These are phyloP conservation scores for Trinorchestia longiramus DNA, from an alignment of 1,140 invertebrate species.

Conservation along the genomic window DNA sequence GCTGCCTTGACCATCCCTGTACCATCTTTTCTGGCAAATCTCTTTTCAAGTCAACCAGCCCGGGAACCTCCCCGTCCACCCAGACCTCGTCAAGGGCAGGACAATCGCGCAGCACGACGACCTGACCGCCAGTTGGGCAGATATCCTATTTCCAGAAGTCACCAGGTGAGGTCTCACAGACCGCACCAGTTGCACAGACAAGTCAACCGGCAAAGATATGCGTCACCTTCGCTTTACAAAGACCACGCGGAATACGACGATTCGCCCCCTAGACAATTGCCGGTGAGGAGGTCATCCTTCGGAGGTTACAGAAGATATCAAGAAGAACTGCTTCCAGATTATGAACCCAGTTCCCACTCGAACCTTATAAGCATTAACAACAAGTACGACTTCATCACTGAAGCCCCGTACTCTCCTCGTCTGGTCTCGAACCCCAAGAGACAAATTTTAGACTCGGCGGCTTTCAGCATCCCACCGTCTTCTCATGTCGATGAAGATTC, in stretches of 20 bases:
- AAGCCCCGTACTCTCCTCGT: background rate
- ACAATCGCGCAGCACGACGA: background rate
- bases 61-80: background rate
- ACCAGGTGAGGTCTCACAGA: background rate
- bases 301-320: background rate
- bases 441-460: conserved; percentile 17
- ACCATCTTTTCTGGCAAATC: conserved; percentile 25
- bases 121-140: background rate
- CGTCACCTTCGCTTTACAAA: background rate
- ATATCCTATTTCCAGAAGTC: no score
- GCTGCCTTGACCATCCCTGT: conserved; percentile 23
- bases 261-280: background rate
- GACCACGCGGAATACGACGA: background rate
- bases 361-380: background rate
- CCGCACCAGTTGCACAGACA: background rate
- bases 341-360: background rate
- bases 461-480: background rate
- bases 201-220: background rate
- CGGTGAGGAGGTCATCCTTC: background rate
- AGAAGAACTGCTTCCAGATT: background rate
- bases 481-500: background rate
- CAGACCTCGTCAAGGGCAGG: background rate
- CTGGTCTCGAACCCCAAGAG: background rate
- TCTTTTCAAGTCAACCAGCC: background rate
- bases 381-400: conserved; percentile 36